A percentile compares a stretch with the other conserved stretches of the same genome.
Evolutionary conservation across 2,113 vertebrate genomes (phyloP).

Genomic region (Podiceps cristatus): DNA sequence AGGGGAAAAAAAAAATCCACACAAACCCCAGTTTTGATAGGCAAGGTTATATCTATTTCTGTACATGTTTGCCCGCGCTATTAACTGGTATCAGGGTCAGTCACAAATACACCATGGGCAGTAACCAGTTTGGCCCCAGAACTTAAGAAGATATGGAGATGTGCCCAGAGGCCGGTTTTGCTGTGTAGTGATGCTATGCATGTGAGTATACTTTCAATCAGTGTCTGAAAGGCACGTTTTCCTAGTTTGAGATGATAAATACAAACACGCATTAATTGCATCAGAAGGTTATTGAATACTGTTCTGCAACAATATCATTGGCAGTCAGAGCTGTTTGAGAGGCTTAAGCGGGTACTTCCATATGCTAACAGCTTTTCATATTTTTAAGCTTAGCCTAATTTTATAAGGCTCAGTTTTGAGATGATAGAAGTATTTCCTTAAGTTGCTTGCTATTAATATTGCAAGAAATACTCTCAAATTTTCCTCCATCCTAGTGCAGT

Average conservation of each 20-base stretch:
- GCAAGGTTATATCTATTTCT: neutral
- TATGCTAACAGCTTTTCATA: neutral
- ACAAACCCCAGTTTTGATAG: fast-evolving
- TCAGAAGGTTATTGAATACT: neutral
- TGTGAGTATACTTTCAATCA: neutral
- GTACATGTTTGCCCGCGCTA: neutral
- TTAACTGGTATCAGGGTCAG: neutral
- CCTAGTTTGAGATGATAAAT: neutral
- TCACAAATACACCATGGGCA: neutral
- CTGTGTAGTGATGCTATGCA: neutral
- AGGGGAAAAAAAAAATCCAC: neutral
- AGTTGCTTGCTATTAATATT: neutral
- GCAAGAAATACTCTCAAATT: neutral
- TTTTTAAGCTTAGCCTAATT: neutral
- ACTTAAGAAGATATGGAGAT: neutral
- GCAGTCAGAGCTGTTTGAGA: neutral
- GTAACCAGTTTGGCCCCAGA: neutral
- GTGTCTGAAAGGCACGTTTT: neutral
- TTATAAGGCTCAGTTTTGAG: neutral
- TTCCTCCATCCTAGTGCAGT: neutral
- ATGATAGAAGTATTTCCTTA: neutral
- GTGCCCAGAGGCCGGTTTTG: neutral
- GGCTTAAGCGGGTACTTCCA: neutral
- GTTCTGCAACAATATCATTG: neutral
- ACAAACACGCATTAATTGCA: neutral